Conservation (phyloP, 2,797 vertebrate species). For the Cirrhinus molitorella region DNA sequence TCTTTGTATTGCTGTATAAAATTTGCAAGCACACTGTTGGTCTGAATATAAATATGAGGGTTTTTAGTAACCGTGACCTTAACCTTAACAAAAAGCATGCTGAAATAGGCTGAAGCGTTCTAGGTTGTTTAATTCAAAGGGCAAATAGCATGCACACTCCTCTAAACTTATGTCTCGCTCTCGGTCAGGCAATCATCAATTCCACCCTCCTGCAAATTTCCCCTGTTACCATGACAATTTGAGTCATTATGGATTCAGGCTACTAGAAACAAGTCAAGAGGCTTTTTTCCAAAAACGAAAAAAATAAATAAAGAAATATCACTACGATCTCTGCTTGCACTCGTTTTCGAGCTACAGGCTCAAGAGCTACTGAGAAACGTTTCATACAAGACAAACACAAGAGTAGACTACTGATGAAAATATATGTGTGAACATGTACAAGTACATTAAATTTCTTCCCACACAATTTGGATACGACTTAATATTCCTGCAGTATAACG, state of each 20-base stretch:
- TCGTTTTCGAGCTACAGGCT: neutral
- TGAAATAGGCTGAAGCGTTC: neutral
- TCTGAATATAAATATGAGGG: neutral
- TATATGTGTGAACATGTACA: constrained; percentile 7
- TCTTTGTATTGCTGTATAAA: neutral
- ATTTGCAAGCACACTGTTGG: neutral
- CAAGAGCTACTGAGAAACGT: neutral
- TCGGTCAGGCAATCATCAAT: constrained; percentile 35
- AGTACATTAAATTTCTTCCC: constrained; percentile 36
- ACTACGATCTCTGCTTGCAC: neutral
- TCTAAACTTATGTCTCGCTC: constrained; percentile 1
- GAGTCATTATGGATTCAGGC: constrained; percentile 52
- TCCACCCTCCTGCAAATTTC: constrained; percentile 27
- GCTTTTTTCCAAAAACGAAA: constrained; percentile 21
- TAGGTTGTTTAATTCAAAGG: constrained; percentile 11
- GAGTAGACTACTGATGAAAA: constrained; percentile 12
- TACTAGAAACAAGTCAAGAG: constrained; percentile 42
- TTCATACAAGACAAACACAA: constrained; percentile 12
- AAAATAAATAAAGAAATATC: neutral
- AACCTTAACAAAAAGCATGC: neutral
- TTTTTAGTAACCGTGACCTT: neutral
- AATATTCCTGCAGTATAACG: constrained; percentile 25
- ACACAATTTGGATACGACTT: constrained; percentile 41
- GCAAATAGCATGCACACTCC: neutral
- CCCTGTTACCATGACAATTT: constrained; percentile 62